Base-by-base conservation (phyloP, 2,113 vertebrate species). In the Callospermophilus lateralis region DNA sequence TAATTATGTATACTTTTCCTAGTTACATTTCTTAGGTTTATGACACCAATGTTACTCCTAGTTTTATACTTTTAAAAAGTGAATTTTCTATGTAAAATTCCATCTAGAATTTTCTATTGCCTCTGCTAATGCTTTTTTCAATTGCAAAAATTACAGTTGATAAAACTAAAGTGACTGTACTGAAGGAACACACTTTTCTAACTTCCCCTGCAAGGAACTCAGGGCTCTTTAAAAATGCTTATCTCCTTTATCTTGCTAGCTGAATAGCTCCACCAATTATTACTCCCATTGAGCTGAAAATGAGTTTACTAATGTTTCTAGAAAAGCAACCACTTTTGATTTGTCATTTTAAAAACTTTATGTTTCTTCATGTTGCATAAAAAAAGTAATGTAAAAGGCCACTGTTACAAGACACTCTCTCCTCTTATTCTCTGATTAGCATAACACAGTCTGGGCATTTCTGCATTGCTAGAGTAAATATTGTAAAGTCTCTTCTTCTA, bases 261-360 rank as follows among this genome's bases (percentile, higher is more conserved):
- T 84, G 88, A 72, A 28, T 22, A 80, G 42, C 37, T 58, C 42
- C n/a, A 70, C 28, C 48, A 63, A 78, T 91, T 55, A 70, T 78
- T 58, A 86, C 4, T 79, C 94, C 88, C 1, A 32, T 0, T 39
- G 10, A 85, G 20, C 86, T 94, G 99, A 98, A 98, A 99, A 99
- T 99, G 98, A 96, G 97, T 99, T 99, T 99, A 99, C 99, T 99
- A 98, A 98, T 96, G 94, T 94, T 95, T 81, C 74, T 88, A 98
- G 97, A 97, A 97, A 96, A 93, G 78, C 93, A 98, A 97, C 63
- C 97, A 84, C 73, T 97, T 97, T 84, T 95, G 51, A 73, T 90
- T 93, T 85, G 63, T 90, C 22, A 70, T 58, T 93, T 12, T 93
- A 90, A 95, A 97, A 85, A 65, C 55, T 96, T 96, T 97, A 98